A percentile compares a stretch with the other conserved stretches of the same genome.
phyloP scores from a whole-genome alignment of 2,888 invertebrate genomes.

The Odontothrips loti region DNA sequence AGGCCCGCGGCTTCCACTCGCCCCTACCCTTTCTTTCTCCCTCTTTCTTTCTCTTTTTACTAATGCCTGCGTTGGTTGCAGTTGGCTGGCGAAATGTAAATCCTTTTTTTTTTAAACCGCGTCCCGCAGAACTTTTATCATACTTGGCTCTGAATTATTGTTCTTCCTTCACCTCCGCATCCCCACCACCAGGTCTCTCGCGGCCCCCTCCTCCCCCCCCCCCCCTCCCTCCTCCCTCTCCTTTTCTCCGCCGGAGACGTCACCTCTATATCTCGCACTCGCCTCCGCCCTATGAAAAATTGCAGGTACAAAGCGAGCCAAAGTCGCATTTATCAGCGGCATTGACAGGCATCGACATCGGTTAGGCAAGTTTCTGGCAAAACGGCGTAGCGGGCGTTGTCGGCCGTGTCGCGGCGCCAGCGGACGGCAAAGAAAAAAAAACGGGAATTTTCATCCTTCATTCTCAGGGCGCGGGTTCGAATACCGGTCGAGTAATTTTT shows the following conservation, averaged over 20 bases:
- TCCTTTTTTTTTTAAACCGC: too few relatives aligned
- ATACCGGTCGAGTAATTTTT: too few relatives aligned
- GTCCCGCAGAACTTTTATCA: too few relatives aligned
- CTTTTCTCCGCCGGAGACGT: not conserved
- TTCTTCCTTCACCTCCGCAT: too few relatives aligned
- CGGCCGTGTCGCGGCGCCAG: not conserved
- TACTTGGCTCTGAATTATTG: too few relatives aligned
- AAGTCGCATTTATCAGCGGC: not conserved
- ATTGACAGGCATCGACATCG: constrained; percentile 3
- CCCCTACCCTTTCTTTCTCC: too few relatives aligned
- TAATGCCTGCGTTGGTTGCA: too few relatives aligned
- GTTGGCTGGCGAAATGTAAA: too few relatives aligned
- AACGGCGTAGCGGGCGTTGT: not conserved
- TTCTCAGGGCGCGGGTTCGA: too few relatives aligned
- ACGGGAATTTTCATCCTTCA: too few relatives aligned
- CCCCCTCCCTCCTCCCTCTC: not conserved
- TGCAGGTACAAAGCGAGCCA: not conserved
- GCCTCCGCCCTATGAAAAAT: constrained; percentile 6
- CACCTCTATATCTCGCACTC: not conserved
- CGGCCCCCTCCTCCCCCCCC: not conserved
- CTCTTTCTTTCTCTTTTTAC: not conserved
- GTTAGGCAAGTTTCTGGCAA: constrained; percentile 22
- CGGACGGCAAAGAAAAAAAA: too few relatives aligned
- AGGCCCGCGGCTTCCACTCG: too few relatives aligned
- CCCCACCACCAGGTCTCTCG: not conserved